Percentiles rank a stretch among this genome's conserved stretches.
These are phyloP conservation scores for Hesperophylax magnus DNA, from an alignment of 1,140 invertebrate species.

Conservation along the genomic window DNA sequence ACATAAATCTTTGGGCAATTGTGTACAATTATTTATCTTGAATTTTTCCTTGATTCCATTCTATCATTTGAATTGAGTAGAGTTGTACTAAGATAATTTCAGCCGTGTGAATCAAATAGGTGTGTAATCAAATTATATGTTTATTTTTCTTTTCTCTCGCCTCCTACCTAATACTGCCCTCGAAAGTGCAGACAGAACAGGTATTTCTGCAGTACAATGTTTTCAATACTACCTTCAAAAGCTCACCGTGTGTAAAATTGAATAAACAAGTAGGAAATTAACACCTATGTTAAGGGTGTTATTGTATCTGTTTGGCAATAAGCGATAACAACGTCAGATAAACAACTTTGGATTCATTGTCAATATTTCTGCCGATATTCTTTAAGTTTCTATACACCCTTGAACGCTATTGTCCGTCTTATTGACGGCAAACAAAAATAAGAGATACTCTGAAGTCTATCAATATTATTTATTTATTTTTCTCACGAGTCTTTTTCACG, in stretches of 20 bases:
- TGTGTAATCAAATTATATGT: too few relatives aligned
- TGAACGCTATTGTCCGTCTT: background rate
- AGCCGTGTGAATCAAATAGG: too few relatives aligned
- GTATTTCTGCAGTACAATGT: background rate
- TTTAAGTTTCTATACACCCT: constrained; percentile 1
- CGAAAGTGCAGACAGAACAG: too few relatives aligned
- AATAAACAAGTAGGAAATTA: constrained; percentile 17
- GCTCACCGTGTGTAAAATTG: constrained; percentile 13
- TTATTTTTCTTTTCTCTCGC: too few relatives aligned
- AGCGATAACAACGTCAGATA: constrained; percentile 5
- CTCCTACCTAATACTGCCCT: too few relatives aligned
- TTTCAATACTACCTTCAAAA: background rate
- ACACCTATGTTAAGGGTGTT: background rate
- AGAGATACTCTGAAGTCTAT: background rate
- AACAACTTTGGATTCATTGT: constrained; percentile 13
- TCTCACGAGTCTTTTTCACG: background rate
- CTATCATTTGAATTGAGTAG: too few relatives aligned
- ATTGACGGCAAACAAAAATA: background rate
- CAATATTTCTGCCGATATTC: background rate
- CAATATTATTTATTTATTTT: constrained; percentile 1
- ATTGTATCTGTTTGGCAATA: constrained; percentile 16
- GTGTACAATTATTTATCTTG: too few relatives aligned
- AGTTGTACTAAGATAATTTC: too few relatives aligned
- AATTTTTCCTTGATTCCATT: too few relatives aligned
- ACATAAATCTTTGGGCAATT: too few relatives aligned